Percentiles rank a stretch among this genome's conserved stretches.
These are phyloP conservation scores for Pipistrellus pipistrellus DNA, from an alignment of 2,797 vertebrate genomes.

Conservation along the genomic window DNA sequence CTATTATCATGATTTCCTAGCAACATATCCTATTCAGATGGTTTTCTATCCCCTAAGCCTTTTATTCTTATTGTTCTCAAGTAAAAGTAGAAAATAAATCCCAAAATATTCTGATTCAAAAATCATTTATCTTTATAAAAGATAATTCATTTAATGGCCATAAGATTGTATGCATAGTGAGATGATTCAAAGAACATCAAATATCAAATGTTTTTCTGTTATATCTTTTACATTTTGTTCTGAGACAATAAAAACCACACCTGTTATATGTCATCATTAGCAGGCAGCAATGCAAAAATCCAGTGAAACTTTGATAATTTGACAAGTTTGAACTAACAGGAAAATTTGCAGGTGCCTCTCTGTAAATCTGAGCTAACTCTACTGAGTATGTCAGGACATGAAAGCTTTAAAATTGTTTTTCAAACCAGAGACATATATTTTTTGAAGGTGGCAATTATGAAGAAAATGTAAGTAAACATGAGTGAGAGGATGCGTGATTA, in stretches of 20 bases:
- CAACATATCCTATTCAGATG: slow-evolving; percentile 62
- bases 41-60: slow-evolving; percentile 43
- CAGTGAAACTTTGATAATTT: slow-evolving; percentile 72
- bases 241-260: slow-evolving; percentile 58
- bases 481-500: background rate
- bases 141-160: slow-evolving; percentile 49
- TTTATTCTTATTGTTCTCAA: background rate
- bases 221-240: slow-evolving; percentile 63
- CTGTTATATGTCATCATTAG: slow-evolving; percentile 74
- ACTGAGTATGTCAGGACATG: slow-evolving; percentile 66
- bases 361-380: slow-evolving; percentile 73
- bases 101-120: slow-evolving; percentile 56
- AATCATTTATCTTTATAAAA: slow-evolving; percentile 47
- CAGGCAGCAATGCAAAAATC: slow-evolving; percentile 70
- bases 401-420: slow-evolving; percentile 75
- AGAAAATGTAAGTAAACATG: slow-evolving; percentile 29
- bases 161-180: background rate
- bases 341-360: slow-evolving; percentile 76
- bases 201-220: slow-evolving; percentile 68
- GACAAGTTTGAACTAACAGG: slow-evolving; percentile 73
- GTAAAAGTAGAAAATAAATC: slow-evolving; percentile 59
- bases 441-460: slow-evolving; percentile 53
- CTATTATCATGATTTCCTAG: slow-evolving; percentile 59
- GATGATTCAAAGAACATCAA: slow-evolving; percentile 63
- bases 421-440: slow-evolving; percentile 54